These are phyloP conservation scores for Notodonta dromedarius DNA, from an alignment of 2,888 invertebrate genomes.

Conservation along the genomic window DNA sequence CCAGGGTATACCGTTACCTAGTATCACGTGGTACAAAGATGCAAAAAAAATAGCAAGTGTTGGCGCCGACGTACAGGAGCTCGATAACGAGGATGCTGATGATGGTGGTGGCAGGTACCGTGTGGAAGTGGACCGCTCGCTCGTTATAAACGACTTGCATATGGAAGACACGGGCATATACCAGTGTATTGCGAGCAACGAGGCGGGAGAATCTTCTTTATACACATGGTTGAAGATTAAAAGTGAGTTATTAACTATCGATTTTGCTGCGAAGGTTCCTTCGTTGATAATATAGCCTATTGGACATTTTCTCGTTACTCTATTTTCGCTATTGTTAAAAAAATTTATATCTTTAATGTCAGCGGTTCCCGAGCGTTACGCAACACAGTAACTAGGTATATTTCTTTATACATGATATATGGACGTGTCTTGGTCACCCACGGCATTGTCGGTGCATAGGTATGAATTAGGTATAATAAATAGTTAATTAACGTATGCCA, in stretches of 20 bases:
- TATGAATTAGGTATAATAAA: constrained; percentile 16
- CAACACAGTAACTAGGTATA: too few relatives aligned
- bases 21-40: constrained; percentile 94
- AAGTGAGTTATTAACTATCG: constrained; percentile 87
- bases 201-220: constrained; percentile 94
- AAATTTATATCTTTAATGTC: too few relatives aligned
- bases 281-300: too few relatives aligned
- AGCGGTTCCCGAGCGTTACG: too few relatives aligned
- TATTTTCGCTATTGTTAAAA: too few relatives aligned
- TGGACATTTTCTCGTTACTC: too few relatives aligned
- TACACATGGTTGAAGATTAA: constrained; percentile 97
- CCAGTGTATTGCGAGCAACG: constrained; percentile 96
- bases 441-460: not conserved
- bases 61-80: constrained; percentile 69
- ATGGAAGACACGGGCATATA: constrained; percentile 97
- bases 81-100: constrained; percentile 72
- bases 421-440: too few relatives aligned
- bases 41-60: constrained; percentile 82
- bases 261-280: too few relatives aligned
- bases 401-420: too few relatives aligned
- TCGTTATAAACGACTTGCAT: constrained; percentile 91
- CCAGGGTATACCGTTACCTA: constrained; percentile 93
- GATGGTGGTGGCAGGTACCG: constrained; percentile 86
- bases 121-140: constrained; percentile 92
- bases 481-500: constrained; percentile 40